Conservation (phyloP, 2,113 vertebrate genomes). For the Crotalus horridus region DNA sequence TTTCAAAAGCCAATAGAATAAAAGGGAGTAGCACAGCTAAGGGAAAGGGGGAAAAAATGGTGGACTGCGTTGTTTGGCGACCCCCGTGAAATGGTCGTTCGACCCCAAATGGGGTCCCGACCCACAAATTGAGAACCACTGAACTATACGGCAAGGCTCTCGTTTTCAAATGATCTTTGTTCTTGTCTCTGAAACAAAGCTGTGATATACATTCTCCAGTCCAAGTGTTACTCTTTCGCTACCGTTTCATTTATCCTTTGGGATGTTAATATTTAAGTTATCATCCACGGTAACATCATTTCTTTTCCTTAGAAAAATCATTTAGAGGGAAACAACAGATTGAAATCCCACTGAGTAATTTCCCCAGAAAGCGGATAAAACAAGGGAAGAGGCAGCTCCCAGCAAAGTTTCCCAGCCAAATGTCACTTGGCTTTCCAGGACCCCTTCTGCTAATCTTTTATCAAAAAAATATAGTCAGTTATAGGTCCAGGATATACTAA, state of each 20-base stretch:
- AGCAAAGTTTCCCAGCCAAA: background rate
- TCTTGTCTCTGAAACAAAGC: background rate
- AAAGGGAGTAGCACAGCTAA: no score
- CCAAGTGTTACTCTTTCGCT: background rate
- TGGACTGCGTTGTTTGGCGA: no score
- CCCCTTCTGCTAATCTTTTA: background rate
- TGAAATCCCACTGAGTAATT: conserved; percentile 22
- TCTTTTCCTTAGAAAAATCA: conserved; percentile 1
- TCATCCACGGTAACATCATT: conserved; percentile 3
- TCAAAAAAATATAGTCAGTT: background rate
- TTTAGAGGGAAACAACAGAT: conserved; percentile 1
- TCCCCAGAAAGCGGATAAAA: conserved; percentile 13
- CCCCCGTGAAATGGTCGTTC: no score
- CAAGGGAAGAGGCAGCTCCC: background rate
- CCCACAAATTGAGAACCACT: no score
- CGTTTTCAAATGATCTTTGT: conserved; percentile 2
- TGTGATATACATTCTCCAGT: background rate
- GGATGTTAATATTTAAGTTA: conserved; percentile 18
- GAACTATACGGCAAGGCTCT: background rate
- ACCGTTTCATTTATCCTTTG: conserved; percentile 4
- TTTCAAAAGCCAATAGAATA: no score
- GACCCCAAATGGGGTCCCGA: no score
- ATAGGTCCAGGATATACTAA: background rate
- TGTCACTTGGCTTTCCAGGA: conserved; percentile 13
- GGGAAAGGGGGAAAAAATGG: no score